These are phyloP conservation scores for Neosilurus hyrtlii DNA, from an alignment of 2,797 vertebrate genomes.

Conservation along the genomic window DNA sequence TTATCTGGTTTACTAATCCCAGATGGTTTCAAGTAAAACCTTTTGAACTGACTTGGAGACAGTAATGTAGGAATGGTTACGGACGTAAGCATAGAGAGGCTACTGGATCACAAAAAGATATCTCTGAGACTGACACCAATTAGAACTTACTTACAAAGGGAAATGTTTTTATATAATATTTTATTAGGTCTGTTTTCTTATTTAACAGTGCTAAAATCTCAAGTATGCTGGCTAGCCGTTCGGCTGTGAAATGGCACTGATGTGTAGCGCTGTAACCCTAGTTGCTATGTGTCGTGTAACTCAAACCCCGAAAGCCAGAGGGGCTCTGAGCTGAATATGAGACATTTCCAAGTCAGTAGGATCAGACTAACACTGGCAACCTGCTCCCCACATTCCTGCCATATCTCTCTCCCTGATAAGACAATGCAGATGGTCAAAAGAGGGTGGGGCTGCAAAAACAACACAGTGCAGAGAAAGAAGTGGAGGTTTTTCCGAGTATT, in stretches of 20 bases:
- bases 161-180: too few relatives aligned
- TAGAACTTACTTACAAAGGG: too few relatives aligned
- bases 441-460: slow-evolving; percentile 54
- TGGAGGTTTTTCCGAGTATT: slow-evolving; percentile 30
- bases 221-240: not conserved
- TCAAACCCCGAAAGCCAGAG: slow-evolving; percentile 37
- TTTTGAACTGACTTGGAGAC: not conserved
- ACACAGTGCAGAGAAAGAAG: slow-evolving; percentile 38
- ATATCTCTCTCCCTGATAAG: slow-evolving; percentile 53
- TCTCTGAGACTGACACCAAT: not conserved
- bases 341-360: slow-evolving; percentile 22
- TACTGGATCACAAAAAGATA: not conserved
- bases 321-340: slow-evolving; percentile 21
- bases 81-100: not conserved
- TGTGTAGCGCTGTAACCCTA: slow-evolving; percentile 19
- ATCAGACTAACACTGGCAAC: slow-evolving; percentile 29
- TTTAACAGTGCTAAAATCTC: not conserved
- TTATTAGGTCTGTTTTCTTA: not conserved
- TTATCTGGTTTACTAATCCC: not conserved
- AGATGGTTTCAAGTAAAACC: not conserved
- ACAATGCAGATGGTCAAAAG: slow-evolving; percentile 37
- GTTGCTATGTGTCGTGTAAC: slow-evolving; percentile 39
- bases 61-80: not conserved
- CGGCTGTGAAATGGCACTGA: slow-evolving; percentile 8
- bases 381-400: slow-evolving; percentile 51